Evolutionary conservation across 2,888 invertebrate species (phyloP).

Genomic region (Mayetiola destructor): DNA sequence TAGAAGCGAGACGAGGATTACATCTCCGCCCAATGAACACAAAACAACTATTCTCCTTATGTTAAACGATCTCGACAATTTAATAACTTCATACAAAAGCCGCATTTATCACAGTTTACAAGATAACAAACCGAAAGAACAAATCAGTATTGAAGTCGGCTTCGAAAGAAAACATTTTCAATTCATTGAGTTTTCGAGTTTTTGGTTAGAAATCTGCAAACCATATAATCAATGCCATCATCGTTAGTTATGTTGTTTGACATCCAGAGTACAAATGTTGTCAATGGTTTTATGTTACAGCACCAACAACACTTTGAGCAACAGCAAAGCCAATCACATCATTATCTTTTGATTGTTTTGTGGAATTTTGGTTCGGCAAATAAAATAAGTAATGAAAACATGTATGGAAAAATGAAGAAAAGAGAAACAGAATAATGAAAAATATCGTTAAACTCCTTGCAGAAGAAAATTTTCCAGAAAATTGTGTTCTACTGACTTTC

Average conservation of each 20-base stretch:
- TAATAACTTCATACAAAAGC: too few relatives aligned
- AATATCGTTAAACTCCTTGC: neutral
- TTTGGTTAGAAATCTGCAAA: neutral
- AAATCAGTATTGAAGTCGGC: too few relatives aligned
- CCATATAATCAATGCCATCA: neutral
- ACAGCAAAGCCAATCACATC: neutral
- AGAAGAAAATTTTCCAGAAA: constrained; percentile 9
- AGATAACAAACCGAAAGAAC: too few relatives aligned
- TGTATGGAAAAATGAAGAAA: neutral
- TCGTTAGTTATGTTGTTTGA: too few relatives aligned
- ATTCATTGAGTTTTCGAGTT: constrained; percentile 1
- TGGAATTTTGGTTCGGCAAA: neutral
- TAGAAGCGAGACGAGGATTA: too few relatives aligned
- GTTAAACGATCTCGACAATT: too few relatives aligned
- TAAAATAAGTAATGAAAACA: neutral
- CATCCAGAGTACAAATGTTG: too few relatives aligned
- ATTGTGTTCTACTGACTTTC: neutral
- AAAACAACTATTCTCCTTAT: too few relatives aligned
- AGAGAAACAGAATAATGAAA: neutral
- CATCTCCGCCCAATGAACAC: too few relatives aligned
- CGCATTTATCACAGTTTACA: too few relatives aligned
- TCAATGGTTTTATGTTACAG: too few relatives aligned
- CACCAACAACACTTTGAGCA: neutral
- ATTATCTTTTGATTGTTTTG: neutral
- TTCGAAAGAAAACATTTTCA: neutral